A percentile compares a stretch with the other conserved stretches of the same genome.
Evolutionary conservation across 2,888 invertebrate species (phyloP).

Genomic region (Pollenia griseotomentosa): DNA sequence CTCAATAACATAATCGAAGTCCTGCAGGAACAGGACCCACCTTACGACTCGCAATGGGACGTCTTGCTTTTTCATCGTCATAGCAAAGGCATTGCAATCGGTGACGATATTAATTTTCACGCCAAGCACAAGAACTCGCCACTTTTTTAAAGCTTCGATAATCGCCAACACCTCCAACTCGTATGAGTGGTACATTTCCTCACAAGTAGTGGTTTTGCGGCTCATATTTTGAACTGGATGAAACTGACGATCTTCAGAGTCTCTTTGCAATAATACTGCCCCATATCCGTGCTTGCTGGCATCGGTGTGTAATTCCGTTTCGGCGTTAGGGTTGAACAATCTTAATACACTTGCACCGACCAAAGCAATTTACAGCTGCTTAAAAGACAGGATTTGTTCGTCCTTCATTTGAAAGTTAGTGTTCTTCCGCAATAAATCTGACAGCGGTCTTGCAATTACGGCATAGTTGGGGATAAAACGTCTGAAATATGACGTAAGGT

Average conservation of each 20-base stretch:
- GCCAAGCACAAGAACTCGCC: neutral
- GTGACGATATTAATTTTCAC: neutral
- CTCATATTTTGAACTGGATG: constrained; percentile 70
- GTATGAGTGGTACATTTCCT: constrained; percentile 71
- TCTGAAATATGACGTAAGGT: constrained; percentile 1
- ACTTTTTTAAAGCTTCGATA: constrained; percentile 70
- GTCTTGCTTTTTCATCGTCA: neutral
- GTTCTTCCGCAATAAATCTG: neutral
- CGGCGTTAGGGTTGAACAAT: neutral
- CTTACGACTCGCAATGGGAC: neutral
- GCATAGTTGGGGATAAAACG: neutral
- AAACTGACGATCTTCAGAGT: constrained; percentile 58
- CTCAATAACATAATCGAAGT: neutral
- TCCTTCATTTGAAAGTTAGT: neutral
- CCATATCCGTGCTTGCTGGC: constrained; percentile 68
- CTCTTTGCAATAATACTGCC: constrained; percentile 63
- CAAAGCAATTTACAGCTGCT: neutral
- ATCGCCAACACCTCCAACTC: constrained; percentile 76
- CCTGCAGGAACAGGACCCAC: neutral
- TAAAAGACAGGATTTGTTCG: neutral
- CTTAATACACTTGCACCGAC: neutral
- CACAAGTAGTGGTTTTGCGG: constrained; percentile 52
- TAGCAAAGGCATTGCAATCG: neutral
- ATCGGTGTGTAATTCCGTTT: constrained; percentile 64
- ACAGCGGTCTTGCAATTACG: neutral